Evolutionary conservation across 2,888 invertebrate species (phyloP), one percentile per base, ranked within the genome.

Genomic region (Bibio marci): DNA sequence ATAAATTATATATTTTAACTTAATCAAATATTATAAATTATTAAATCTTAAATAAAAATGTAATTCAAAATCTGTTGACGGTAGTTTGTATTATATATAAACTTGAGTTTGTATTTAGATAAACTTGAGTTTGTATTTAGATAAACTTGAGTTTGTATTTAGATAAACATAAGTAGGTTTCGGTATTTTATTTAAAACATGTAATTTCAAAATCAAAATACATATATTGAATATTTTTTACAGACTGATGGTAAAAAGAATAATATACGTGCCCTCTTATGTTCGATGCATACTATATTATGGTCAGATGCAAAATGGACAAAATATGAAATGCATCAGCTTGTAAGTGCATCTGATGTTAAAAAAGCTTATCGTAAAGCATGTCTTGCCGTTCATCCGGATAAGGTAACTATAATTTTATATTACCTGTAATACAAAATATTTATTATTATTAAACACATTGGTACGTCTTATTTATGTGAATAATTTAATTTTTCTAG

Each of bases 381-480:
- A 7, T 95, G 97, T 48, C 70, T 98, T 31, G 88, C 91, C 37
- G 92, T 97, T 30, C 98, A 99, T 67, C 98, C 98, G 1, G 98
- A 99, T 59, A 99, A 98, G 76, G 94, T 94, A 63, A 27, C 8
- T 12, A 35, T 6, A 22, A 25, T 35, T 36, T 27, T 40, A 18
- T 40, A n/a, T 13, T 42, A 43, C 38, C n/a, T 40, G 53, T 53
- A 26, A n/a, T 30, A 4, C 15, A 18, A 8, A n/a, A 3, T 13
- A 13, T n/a, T 4, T 22, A 18, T 27, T 17, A 4, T 15, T 31
- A 12, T 18, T 12, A 3, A 3, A 11, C 14, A 11, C 7, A 15
- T 10, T 35, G 7, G 15, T 10, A 22, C 7, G 15, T 30, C 31
- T 26, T 19, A 27, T 25, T 33, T 32, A 17, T 11, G 6, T 22